Conservation (phyloP, 2,113 vertebrate genomes). For the Acanthisitta chloris region DNA sequence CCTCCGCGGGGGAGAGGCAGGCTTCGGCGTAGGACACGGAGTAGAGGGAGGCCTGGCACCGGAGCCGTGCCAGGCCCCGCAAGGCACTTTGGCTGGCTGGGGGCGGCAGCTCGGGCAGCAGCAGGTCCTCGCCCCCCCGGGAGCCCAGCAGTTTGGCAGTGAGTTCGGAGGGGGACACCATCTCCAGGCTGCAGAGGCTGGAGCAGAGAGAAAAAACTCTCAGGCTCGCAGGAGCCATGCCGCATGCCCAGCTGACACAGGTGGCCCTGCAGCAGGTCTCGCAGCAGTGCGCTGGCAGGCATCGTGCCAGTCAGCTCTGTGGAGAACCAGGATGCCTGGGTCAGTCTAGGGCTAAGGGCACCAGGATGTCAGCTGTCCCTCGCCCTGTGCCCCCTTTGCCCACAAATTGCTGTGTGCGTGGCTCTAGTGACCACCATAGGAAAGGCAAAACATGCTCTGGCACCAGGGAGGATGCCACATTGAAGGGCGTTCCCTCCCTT, state of each 20-base stretch:
- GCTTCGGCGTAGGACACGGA: slow-evolving; percentile 87
- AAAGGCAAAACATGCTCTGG: not conserved
- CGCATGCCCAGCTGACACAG: slow-evolving; percentile 81
- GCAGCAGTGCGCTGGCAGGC: slow-evolving; percentile 78
- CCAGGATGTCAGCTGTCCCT: not conserved
- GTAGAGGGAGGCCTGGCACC: slow-evolving; percentile 86
- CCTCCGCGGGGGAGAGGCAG: slow-evolving; percentile 85
- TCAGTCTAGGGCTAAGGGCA: not conserved
- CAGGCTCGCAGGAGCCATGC: slow-evolving; percentile 83
- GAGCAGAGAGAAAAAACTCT: slow-evolving; percentile 95
- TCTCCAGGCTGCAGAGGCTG: slow-evolving; percentile 93
- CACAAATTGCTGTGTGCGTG: rapidly evolving
- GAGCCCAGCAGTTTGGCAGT: slow-evolving; percentile 89
- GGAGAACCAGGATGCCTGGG: not conserved
- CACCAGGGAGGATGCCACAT: rapidly evolving
- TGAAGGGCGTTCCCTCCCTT: not conserved
- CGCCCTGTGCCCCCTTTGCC: not conserved
- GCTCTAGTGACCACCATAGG: not conserved
- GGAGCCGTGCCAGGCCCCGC: slow-evolving; percentile 79
- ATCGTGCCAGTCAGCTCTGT: slow-evolving; percentile 70
- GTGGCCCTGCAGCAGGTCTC: slow-evolving; percentile 88
- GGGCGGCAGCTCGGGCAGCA: slow-evolving; percentile 84
- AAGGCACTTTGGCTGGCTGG: slow-evolving; percentile 83
- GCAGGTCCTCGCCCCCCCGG: slow-evolving; percentile 79
- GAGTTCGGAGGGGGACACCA: slow-evolving; percentile 83